Evolutionary conservation across 2,113 vertebrate genomes (phyloP).

Genomic region (Calidris pygmaea): DNA sequence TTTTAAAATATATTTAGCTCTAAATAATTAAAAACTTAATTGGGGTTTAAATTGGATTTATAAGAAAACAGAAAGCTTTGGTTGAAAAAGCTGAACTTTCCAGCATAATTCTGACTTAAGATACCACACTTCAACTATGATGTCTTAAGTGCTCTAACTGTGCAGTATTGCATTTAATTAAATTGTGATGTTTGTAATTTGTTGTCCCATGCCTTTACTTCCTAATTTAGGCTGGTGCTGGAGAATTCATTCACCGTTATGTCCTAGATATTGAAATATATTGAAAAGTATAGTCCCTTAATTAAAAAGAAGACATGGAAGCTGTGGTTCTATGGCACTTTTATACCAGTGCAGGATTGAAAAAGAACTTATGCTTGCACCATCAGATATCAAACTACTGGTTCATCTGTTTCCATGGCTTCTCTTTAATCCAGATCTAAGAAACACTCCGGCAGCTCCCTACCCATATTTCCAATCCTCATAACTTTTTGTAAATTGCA

Average conservation of each 20-base stretch:
- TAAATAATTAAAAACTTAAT: background rate
- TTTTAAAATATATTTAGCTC: background rate
- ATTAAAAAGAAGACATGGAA: background rate
- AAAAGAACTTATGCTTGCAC: background rate
- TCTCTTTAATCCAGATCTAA: background rate
- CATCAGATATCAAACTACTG: background rate
- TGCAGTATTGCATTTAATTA: background rate
- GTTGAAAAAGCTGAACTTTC: background rate
- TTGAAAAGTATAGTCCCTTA: background rate
- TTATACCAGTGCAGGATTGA: background rate
- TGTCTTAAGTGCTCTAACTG: background rate
- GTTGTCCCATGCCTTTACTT: background rate
- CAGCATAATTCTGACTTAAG: background rate
- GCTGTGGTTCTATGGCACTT: background rate
- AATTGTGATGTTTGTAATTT: background rate
- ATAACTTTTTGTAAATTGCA: background rate
- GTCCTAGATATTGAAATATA: background rate
- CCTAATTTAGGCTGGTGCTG: background rate
- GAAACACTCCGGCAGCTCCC: background rate
- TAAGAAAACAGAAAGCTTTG: background rate
- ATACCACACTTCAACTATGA: background rate
- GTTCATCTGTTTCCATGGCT: background rate
- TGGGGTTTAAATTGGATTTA: background rate
- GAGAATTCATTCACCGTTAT: background rate
- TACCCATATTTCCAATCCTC: background rate